These are phyloP conservation scores for Diphyllodes magnificus DNA, from an alignment of 2,113 vertebrate species.

Conservation along the genomic window DNA sequence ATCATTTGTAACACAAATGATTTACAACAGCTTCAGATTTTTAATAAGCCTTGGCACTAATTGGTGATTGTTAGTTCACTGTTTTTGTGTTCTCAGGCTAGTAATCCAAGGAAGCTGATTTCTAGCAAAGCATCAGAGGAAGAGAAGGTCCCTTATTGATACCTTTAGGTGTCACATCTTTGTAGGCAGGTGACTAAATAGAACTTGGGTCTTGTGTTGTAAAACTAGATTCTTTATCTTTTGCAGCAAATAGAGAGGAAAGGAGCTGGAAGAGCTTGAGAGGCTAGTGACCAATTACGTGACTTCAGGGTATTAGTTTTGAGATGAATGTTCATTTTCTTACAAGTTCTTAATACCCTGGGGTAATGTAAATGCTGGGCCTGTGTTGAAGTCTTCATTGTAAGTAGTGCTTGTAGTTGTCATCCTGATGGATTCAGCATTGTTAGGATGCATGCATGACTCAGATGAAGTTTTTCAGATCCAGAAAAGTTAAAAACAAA, in stretches of 20 bases:
- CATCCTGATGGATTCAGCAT: neutral
- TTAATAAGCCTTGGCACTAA: constrained; percentile 24
- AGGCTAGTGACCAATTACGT: neutral
- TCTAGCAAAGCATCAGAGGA: neutral
- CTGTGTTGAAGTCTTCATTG: neutral
- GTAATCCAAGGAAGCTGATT: neutral
- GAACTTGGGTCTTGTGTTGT: neutral
- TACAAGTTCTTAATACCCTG: neutral
- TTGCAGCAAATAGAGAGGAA: neutral
- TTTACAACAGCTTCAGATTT: constrained; percentile 31
- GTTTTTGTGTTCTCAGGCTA: neutral
- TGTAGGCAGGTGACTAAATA: neutral
- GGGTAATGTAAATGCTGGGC: neutral
- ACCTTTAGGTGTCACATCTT: neutral
- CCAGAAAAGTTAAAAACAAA: neutral
- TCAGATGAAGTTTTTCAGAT: neutral
- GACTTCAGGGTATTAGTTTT: neutral
- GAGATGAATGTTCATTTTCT: neutral
- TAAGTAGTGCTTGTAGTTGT: neutral
- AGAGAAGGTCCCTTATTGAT: neutral
- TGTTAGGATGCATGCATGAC: neutral
- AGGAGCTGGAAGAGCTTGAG: neutral
- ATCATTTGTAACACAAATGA: constrained; percentile 16
- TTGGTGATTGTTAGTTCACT: neutral
- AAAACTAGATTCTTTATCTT: neutral